Evolutionary conservation across 2,888 invertebrate species (phyloP).

Genomic region (Drosophila parthenogenetica): DNA sequence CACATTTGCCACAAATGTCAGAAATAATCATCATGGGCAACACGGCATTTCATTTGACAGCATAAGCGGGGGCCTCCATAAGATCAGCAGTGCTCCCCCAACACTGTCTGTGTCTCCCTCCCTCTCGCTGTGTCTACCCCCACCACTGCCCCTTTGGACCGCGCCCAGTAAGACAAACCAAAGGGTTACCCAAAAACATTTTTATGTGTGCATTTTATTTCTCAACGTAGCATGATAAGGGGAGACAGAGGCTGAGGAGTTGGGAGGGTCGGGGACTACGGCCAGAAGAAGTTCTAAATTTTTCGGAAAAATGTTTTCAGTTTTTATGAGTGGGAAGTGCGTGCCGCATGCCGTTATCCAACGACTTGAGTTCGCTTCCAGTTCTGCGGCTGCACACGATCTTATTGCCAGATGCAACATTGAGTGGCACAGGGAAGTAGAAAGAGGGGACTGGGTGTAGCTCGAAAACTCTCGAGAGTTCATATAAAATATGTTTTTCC

Average conservation of each 20-base stretch:
- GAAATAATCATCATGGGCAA: constrained; percentile 77
- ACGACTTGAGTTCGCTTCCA: constrained; percentile 7
- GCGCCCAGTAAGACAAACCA: constrained; percentile 49
- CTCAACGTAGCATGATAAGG: constrained; percentile 42
- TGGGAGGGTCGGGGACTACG: background rate
- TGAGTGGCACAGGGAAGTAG: background rate
- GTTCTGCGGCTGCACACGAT: constrained; percentile 28
- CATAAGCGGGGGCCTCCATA: constrained; percentile 49
- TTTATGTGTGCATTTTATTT: constrained; percentile 68
- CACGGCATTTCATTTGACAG: constrained; percentile 77
- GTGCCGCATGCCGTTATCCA: constrained; percentile 51
- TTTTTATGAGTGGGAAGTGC: constrained; percentile 79
- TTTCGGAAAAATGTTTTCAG: constrained; percentile 70
- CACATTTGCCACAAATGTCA: constrained; percentile 81
- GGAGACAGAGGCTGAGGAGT: background rate
- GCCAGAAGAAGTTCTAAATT: constrained; percentile 31
- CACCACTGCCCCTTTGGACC: background rate
- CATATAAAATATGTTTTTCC: constrained; percentile 80
- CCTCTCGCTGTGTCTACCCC: constrained; percentile 10
- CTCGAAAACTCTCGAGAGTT: constrained; percentile 37
- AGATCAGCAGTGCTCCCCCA: constrained; percentile 2
- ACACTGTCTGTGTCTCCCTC: background rate
- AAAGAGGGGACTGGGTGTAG: background rate
- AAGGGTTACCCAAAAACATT: constrained; percentile 74
- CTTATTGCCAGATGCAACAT: constrained; percentile 19